These are phyloP conservation scores for Drosophila neocordata DNA, from an alignment of 1,140 invertebrate species.

Conservation along the genomic window DNA sequence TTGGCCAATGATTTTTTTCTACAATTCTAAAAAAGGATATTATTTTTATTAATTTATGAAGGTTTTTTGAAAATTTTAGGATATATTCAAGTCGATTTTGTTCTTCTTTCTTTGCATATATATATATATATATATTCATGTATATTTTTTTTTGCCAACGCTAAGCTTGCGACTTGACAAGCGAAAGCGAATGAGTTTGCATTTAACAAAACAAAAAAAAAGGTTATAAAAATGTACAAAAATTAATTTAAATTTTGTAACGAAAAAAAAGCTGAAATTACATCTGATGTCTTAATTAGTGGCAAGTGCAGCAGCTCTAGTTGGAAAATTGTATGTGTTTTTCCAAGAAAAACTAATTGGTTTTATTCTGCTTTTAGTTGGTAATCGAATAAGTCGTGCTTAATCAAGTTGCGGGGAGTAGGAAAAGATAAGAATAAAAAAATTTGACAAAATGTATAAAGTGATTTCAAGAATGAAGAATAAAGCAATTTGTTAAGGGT, in stretches of 20 bases:
- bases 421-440: neutral
- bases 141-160: slow-evolving; percentile 33
- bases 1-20: no score
- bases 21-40: no score
- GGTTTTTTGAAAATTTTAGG: no score
- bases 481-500: slow-evolving; percentile 10
- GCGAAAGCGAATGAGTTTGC: slow-evolving; percentile 28
- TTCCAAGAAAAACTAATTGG: neutral
- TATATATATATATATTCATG: neutral
- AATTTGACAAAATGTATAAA: slow-evolving; percentile 8
- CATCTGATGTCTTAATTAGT: slow-evolving; percentile 79
- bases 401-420: neutral
- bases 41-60: no score
- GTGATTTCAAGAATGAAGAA: slow-evolving; percentile 11
- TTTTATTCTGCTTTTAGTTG: slow-evolving; percentile 7
- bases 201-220: slow-evolving; percentile 41
- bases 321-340: neutral
- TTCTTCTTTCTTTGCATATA: neutral
- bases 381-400: slow-evolving; percentile 10
- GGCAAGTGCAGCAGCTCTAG: slow-evolving; percentile 33
- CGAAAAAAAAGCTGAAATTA: slow-evolving; percentile 61
- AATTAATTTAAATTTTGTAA: slow-evolving; percentile 72
- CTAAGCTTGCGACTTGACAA: slow-evolving; percentile 75
- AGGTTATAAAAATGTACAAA: slow-evolving; percentile 70
- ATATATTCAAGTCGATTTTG: neutral